phyloP scores from a whole-genome alignment of 1,140 invertebrate genomes.

The Ericerus pela region DNA sequence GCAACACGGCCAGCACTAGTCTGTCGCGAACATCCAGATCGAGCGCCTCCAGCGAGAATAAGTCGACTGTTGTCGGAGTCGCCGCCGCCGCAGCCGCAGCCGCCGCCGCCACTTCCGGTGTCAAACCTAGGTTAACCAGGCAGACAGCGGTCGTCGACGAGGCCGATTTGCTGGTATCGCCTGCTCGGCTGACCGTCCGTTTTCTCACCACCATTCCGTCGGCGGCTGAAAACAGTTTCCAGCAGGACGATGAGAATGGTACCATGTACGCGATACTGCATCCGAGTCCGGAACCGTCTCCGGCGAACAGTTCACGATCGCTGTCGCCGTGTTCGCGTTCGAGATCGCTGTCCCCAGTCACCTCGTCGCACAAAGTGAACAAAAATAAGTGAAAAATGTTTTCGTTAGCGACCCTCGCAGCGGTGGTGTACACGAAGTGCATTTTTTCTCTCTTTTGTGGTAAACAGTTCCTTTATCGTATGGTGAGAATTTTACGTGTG shows the following conservation, averaged over 20 bases:
- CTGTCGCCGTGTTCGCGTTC: background rate
- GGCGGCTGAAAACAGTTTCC: slow-evolving; percentile 59
- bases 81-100: slow-evolving; percentile 30
- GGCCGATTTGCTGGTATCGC: slow-evolving; percentile 22
- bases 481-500: too few species aligned
- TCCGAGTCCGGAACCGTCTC: slow-evolving; percentile 15
- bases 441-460: too few species aligned
- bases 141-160: slow-evolving; percentile 43
- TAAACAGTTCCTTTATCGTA: too few species aligned
- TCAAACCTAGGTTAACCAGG: slow-evolving; percentile 53
- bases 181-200: slow-evolving; percentile 42
- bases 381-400: too few species aligned
- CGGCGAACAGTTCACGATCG: background rate
- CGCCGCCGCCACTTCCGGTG: slow-evolving; percentile 28
- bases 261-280: slow-evolving; percentile 22
- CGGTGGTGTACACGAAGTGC: too few species aligned
- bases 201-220: slow-evolving; percentile 66
- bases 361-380: background rate
- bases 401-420: too few species aligned
- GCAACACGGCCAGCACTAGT: slow-evolving; percentile 67
- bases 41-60: slow-evolving; percentile 38
- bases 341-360: background rate
- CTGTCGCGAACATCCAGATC: slow-evolving; percentile 66
- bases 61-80: slow-evolving; percentile 28
- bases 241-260: slow-evolving; percentile 45